These are phyloP conservation scores for Halichondria panicea DNA, from an alignment of 37 sponge, comb jelly and placozoan species.

Conservation along the genomic window DNA sequence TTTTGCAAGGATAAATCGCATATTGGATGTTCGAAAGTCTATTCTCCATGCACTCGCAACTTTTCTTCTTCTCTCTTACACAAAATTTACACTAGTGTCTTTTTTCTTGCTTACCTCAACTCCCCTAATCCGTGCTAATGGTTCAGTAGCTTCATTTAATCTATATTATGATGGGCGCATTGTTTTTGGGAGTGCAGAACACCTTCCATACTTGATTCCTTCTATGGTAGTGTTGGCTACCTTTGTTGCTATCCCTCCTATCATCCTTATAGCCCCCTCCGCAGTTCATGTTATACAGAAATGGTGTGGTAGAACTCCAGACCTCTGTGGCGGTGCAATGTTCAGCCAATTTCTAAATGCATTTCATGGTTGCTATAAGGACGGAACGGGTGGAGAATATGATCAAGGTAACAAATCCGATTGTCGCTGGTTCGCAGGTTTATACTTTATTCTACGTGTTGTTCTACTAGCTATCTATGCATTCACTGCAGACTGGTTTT, in stretches of 20 bases:
- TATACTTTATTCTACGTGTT: constrained; percentile 63
- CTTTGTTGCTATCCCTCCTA: constrained; percentile 51
- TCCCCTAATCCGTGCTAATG: not conserved
- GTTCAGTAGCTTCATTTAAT: not conserved
- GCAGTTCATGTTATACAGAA: not conserved
- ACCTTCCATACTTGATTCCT: constrained; percentile 29
- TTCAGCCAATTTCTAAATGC: constrained; percentile 44
- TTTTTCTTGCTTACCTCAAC: constrained; percentile 46
- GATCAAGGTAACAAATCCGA: not conserved
- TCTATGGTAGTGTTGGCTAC: constrained; percentile 17
- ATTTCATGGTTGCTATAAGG: constrained; percentile 67
- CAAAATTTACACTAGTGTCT: constrained; percentile 56
- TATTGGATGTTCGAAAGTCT: not conserved
- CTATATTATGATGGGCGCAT: constrained; percentile 49
- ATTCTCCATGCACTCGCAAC: constrained; percentile 57
- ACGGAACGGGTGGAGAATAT: constrained; percentile 30
- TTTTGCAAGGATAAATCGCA: constrained; percentile 21
- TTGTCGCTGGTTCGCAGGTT: constrained; percentile 69
- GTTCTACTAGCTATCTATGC: constrained; percentile 36
- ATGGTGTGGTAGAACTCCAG: not conserved
- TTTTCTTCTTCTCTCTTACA: constrained; percentile 70
- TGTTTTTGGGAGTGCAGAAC: not conserved
- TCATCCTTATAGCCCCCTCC: constrained; percentile 51
- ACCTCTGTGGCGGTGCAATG: not conserved
- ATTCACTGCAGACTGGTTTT: constrained; percentile 18